Conservation (phyloP, 1,140 invertebrate species). For the Apocrypta bakeri region DNA sequence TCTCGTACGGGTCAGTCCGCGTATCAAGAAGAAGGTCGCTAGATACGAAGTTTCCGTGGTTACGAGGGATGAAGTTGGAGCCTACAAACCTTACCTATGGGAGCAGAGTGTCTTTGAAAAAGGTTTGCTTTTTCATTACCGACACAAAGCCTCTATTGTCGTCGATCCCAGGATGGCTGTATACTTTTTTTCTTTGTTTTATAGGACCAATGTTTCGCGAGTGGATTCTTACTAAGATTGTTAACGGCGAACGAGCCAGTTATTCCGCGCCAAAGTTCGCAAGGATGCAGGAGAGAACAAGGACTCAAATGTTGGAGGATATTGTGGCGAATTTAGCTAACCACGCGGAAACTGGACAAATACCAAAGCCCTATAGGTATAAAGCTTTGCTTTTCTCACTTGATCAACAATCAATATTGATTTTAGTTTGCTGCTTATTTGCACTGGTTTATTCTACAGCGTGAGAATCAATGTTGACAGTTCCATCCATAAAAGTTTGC, state of each 20-base stretch:
- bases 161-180: not conserved
- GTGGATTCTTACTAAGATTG: slow-evolving; percentile 97
- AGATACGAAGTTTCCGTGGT: slow-evolving; percentile 95
- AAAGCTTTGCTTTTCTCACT: not conserved
- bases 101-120: slow-evolving; percentile 95
- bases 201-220: slow-evolving; percentile 84
- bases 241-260: slow-evolving; percentile 96
- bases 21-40: slow-evolving; percentile 88
- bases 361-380: slow-evolving; percentile 94
- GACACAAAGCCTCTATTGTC: no score
- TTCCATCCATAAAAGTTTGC: no score
- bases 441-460: no score
- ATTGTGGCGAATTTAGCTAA: slow-evolving; percentile 95
- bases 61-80: slow-evolving; percentile 96
- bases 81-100: slow-evolving; percentile 96
- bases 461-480: no score
- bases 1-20: slow-evolving; percentile 88
- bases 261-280: slow-evolving; percentile 98
- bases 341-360: slow-evolving; percentile 95
- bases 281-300: slow-evolving; percentile 93
- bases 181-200: slow-evolving; percentile 11
- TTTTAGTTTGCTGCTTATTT: no score
- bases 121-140: slow-evolving; percentile 74
- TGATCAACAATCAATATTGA: no score
- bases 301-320: slow-evolving; percentile 94